A percentile compares a stretch with the other conserved stretches of the same genome.
phyloP scores from a whole-genome alignment of 1,140 invertebrate species.

The Oedothorax gibbosus region DNA sequence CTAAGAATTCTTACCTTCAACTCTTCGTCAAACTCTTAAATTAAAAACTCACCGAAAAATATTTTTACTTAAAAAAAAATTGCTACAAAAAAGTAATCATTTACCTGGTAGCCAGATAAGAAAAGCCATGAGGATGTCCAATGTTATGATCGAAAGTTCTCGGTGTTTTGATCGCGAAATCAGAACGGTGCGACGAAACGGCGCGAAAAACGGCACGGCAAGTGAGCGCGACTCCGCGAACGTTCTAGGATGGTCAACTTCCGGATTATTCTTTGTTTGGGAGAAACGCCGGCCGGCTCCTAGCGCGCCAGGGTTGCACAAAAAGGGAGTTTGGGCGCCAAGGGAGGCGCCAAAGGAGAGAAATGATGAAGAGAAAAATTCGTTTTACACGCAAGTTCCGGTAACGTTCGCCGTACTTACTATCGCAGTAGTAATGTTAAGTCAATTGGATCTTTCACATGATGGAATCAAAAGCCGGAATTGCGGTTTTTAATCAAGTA shows the following conservation, averaged over 20 bases:
- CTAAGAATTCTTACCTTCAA: too few species aligned
- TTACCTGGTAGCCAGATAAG: conserved; percentile 38
- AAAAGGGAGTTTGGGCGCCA: background rate
- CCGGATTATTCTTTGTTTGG: conserved; percentile 48
- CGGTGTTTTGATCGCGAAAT: background rate
- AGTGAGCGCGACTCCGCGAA: background rate
- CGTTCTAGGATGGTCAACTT: conserved; percentile 22
- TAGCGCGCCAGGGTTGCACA: conserved; percentile 10
- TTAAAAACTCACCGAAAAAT: background rate
- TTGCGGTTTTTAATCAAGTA: too few species aligned
- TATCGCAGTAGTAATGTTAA: too few species aligned
- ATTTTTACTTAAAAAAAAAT: too few species aligned
- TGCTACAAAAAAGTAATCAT: background rate
- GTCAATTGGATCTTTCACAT: too few species aligned
- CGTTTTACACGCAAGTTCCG: too few species aligned
- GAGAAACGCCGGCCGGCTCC: conserved; percentile 26
- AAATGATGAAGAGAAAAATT: too few species aligned
- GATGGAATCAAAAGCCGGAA: too few species aligned
- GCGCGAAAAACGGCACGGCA: background rate
- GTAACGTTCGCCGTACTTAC: too few species aligned
- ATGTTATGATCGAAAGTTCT: background rate
- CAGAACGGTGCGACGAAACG: background rate
- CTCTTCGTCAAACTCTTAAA: too few species aligned
- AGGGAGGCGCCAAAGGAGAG: background rate
- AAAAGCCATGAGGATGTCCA: conserved; percentile 38